A percentile compares a stretch with the other conserved stretches of the same genome.
These are phyloP conservation scores for Aptenodytes patagonicus DNA, from an alignment of 2,113 vertebrate species.

Conservation along the genomic window DNA sequence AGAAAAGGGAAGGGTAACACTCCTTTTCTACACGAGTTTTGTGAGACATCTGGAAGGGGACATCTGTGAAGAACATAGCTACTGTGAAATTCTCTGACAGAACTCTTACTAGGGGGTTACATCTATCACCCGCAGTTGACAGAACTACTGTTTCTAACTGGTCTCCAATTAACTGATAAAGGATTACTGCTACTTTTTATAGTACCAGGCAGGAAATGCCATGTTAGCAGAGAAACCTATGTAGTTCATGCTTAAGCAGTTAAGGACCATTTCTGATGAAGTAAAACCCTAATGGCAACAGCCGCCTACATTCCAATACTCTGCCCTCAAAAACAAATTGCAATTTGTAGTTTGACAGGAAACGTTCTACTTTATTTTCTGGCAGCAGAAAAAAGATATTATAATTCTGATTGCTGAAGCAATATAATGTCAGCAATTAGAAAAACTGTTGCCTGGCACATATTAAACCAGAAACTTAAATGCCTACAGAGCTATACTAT, in stretches of 20 bases:
- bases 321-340: neutral
- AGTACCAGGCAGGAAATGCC: neutral
- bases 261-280: neutral
- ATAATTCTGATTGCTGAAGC: neutral
- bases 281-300: neutral
- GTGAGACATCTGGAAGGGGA: neutral
- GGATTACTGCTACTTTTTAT: neutral
- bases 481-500: neutral
- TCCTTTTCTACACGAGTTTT: neutral
- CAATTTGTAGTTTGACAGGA: neutral
- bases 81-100: neutral
- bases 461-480: neutral
- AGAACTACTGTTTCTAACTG: neutral
- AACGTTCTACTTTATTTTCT: neutral
- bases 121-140: neutral
- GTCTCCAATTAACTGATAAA: neutral
- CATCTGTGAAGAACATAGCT: neutral
- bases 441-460: neutral
- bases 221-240: neutral
- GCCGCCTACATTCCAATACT: neutral
- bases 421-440: neutral
- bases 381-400: neutral
- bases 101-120: neutral
- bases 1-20: neutral
- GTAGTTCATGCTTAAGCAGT: neutral